A percentile compares a stretch with the other conserved stretches of the same genome.
Conservation (phyloP, 2,113 vertebrate genomes). For the Catharus bicknelli region DNA sequence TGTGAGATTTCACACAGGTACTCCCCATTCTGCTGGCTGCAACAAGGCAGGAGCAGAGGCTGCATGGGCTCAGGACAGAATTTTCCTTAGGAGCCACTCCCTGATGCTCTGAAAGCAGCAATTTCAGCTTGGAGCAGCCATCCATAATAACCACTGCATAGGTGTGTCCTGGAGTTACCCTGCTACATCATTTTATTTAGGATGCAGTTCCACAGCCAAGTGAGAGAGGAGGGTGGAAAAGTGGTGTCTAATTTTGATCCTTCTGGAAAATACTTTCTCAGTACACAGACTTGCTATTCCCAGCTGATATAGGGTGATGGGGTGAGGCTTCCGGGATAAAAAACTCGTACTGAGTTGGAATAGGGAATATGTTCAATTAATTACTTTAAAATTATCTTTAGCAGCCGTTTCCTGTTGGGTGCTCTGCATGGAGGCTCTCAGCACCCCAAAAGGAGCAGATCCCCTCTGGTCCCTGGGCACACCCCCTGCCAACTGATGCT, state of each 20-base stretch:
- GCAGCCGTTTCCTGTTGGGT: not conserved
- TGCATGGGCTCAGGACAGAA: fast-evolving
- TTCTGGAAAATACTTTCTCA: not conserved
- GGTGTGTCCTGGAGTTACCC: not conserved
- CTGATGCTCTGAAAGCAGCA: not conserved
- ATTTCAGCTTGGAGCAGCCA: not conserved
- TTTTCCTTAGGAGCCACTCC: not conserved
- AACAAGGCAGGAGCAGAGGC: not conserved
- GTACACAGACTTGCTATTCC: not conserved
- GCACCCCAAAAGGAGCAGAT: fast-evolving
- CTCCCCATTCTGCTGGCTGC: not conserved
- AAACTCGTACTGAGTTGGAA: not conserved
- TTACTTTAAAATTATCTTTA: not conserved
- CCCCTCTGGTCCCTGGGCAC: not conserved
- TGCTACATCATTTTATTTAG: fast-evolving
- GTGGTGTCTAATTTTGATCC: not conserved
- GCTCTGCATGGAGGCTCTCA: not conserved
- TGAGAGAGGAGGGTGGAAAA: not conserved
- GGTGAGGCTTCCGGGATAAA: not conserved
- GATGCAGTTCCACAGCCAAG: not conserved
- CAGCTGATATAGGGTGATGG: not conserved
- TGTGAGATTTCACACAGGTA: not conserved
- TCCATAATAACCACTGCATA: not conserved
- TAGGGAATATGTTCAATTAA: not conserved
- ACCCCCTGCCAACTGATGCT: not conserved